A percentile compares a stretch with the other conserved stretches of the same genome.
phyloP scores from a whole-genome alignment of 2,797 vertebrate genomes.

The Luscinia luscinia region DNA sequence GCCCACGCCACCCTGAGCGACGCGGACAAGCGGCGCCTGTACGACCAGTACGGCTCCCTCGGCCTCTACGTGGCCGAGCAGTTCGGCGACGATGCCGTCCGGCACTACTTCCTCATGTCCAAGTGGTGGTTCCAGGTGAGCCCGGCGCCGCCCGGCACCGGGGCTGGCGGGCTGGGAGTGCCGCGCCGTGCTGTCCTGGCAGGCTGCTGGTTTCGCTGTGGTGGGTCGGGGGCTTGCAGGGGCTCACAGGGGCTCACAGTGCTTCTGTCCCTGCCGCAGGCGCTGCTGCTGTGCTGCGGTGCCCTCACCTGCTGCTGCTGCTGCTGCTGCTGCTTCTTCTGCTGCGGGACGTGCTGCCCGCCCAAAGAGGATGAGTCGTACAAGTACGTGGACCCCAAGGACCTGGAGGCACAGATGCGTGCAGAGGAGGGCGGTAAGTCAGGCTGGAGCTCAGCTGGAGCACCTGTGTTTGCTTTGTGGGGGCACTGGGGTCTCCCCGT shows the following conservation, averaged over 20 bases:
- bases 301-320: slow-evolving; percentile 89
- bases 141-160: accelerated
- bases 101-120: slow-evolving; percentile 91
- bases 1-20: slow-evolving; percentile 91
- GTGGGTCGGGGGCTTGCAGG: background rate
- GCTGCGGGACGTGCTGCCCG: slow-evolving; percentile 87
- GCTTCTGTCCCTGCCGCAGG: slow-evolving; percentile 48
- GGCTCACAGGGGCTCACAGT: background rate
- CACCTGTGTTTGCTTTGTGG: background rate
- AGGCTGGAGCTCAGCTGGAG: background rate
- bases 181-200: accelerated
- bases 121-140: slow-evolving; percentile 97
- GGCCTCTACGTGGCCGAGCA: slow-evolving; percentile 93
- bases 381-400: slow-evolving; percentile 85
- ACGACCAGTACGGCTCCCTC: slow-evolving; percentile 91
- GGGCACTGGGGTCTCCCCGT: accelerated
- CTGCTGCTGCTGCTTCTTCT: slow-evolving; percentile 92
- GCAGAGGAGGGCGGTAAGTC: slow-evolving; percentile 78
- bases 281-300: slow-evolving; percentile 82
- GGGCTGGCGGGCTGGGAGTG: accelerated
- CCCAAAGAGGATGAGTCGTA: slow-evolving; percentile 83
- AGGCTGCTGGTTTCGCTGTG: no score
- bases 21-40: slow-evolving; percentile 87
- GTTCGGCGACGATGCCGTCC: slow-evolving; percentile 93
- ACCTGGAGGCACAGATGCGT: slow-evolving; percentile 87